Evolutionary conservation across 1,140 invertebrate species (phyloP).

Genomic region (Scaptodrosophila lebanonensis): DNA sequence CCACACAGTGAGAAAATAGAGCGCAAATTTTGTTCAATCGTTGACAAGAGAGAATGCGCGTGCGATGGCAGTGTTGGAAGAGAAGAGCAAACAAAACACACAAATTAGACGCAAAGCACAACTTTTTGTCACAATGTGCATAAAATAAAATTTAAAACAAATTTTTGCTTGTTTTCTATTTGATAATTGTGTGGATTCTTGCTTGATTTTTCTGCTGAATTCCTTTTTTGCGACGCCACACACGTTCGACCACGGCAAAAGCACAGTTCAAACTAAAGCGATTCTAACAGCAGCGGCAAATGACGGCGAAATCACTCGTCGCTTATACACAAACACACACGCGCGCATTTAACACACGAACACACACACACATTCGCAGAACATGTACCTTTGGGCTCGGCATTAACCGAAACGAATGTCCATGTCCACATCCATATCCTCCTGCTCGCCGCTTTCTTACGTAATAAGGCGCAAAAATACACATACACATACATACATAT

Average conservation of each 20-base stretch:
- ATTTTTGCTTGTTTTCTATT: constrained; percentile 39
- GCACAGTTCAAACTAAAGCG: constrained; percentile 58
- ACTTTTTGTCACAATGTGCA: constrained; percentile 7
- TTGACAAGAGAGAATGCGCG: too few relatives aligned
- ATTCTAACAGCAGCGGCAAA: constrained; percentile 26
- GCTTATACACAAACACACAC: neutral
- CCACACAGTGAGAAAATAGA: constrained; percentile 30
- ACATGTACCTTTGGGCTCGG: too few relatives aligned
- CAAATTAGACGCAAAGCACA: neutral
- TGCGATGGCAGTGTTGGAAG: too few relatives aligned
- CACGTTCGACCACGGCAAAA: constrained; percentile 51
- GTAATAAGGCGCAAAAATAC: constrained; percentile 20
- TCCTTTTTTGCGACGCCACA: constrained; percentile 26
- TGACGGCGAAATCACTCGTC: constrained; percentile 16
- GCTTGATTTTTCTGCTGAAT: constrained; percentile 22
- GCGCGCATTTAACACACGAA: neutral
- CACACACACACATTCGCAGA: too few relatives aligned
- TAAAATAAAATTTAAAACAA: constrained; percentile 56
- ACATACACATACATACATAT: neutral
- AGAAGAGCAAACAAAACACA: constrained; percentile 4
- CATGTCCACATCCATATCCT: neutral
- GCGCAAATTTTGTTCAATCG: neutral
- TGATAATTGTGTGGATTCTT: constrained; percentile 15
- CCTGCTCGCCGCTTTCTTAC: constrained; percentile 30
- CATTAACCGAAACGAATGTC: neutral